Base-by-base conservation (phyloP, 1,140 invertebrate genomes). In the Teleopsis dalmanni region DNA sequence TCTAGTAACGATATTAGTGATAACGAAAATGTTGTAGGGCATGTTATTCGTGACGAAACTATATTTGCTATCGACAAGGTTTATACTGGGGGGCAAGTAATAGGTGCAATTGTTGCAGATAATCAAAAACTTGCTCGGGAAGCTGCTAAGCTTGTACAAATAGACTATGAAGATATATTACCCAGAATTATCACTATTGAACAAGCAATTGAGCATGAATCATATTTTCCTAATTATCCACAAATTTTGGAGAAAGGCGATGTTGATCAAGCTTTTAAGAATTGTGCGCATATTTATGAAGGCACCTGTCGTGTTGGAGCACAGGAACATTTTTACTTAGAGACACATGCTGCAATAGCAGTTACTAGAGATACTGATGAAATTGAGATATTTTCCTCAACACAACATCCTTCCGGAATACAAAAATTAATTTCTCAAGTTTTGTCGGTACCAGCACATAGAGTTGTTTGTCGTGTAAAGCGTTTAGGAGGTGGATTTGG, bases 291-390 rank as follows among this genome's bases (percentile, higher is more conserved):
- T 61, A 65, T 82, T 13, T 53, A 85, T 22, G 81, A 86, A 71
- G 87, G 90, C 9, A 81, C 85, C 63, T 75, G 88, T 34, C 78
- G 83, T 54, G 84, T 87, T 57, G 91, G 91, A 34, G 92, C 91
- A 0, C 95, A 98, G 70, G 93, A 97, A 71, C 95, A 98, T 71
- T 98, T 98, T 74, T 98, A 98, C 72, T 72, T 98, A 51, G 91
- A 95, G 74, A 95, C 93, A 0, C 80, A 94, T 22, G 79, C 78
- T 13, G 65, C 79, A 25, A 72, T 91, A 34, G 91, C 81, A 2
- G 73, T 91, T 23, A 90, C 90, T 0, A 82, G 80, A 47, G 80
- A 82, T 58, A 86, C 84, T 57, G 82, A 90, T 56, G 92, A 95
- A 70, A 75, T 96, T 46, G 90, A 95, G 71, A 64, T 97, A 10